A percentile compares a stretch with the other conserved stretches of the same genome.
Evolutionary conservation across 2,113 vertebrate genomes (phyloP).

Genomic region (Apaloderma vittatum): DNA sequence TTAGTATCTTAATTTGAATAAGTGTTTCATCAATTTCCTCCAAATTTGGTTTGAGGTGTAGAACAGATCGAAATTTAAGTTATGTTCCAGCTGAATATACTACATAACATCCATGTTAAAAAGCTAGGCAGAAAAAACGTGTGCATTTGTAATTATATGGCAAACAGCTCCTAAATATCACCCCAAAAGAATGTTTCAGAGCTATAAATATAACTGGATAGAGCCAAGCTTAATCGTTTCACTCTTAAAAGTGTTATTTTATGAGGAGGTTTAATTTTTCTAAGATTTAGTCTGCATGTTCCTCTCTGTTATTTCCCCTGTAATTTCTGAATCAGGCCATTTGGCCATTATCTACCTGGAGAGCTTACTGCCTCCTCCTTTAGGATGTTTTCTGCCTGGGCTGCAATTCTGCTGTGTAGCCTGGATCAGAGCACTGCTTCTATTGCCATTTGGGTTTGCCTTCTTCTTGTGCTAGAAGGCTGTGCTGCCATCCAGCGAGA

Average conservation of each 20-base stretch:
- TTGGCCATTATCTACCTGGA: neutral
- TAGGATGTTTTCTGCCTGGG: neutral
- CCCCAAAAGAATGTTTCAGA: neutral
- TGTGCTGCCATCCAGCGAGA: no score
- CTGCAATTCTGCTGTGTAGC: neutral
- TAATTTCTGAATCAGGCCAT: neutral
- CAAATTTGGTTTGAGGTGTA: neutral
- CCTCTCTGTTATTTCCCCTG: neutral
- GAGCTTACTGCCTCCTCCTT: neutral
- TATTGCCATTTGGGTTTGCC: neutral
- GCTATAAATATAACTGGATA: neutral
- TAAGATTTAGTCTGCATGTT: neutral
- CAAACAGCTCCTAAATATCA: neutral
- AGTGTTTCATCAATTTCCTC: neutral
- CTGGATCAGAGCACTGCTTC: neutral
- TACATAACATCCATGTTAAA: neutral
- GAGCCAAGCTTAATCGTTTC: neutral
- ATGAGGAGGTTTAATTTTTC: neutral
- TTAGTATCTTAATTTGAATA: neutral
- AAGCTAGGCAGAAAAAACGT: neutral
- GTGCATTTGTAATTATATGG: neutral
- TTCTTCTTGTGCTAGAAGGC: neutral
- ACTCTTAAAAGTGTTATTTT: neutral
- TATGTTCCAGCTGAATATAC: neutral
- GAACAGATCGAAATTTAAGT: neutral